Base-by-base conservation (phyloP, 2,888 invertebrate species). In the Drosophila siamana region DNA sequence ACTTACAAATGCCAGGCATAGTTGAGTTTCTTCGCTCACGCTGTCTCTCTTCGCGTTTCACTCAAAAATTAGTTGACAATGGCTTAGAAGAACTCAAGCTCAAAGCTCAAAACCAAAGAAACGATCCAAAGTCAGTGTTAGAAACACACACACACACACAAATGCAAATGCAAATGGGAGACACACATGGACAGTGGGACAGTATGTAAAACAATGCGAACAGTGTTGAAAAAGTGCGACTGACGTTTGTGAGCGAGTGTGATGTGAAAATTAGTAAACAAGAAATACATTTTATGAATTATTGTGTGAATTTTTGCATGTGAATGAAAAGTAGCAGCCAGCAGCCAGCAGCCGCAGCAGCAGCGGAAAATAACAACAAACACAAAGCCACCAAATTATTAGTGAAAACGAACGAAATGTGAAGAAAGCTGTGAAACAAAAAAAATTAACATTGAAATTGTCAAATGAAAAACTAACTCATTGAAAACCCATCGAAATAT, bases 291-390 rank as follows among this genome's bases (percentile, higher is more conserved):
- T 74, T 78, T 77, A 71, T 81, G 85, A 86, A 67, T 78, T 84
- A 80, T 73, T 79, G 83, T 83, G 83, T 84, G 86, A 86, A 84
- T 77, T 86, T 84, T 83, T 86, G 81, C 86, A 86, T 86, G 87
- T 86, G 85, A 87, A 82, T 73, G 78, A 76, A 76, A 83, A 78
- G 36, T 50, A 48, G n/a, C 40, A 47, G 33, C 46, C 33, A 51
- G n/a, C 80, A 78, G 33, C 43, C n/a, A 47, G 11, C 38, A 47
- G 33, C 46, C 38, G 1, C 26, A 51, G 8, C 28, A 28, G 24
- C 33, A 54, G 38, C 33, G 57, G 40, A 19, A 3, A 19, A 19
- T 43, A 69, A 30, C 30, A 30, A 30, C 30, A 33, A 33, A 33
- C 11, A 48, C 24, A 40, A 62, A 41, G 30, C 16, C 30, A 51